Conservation (phyloP, 2,888 invertebrate genomes). For the Plebejus anna region DNA sequence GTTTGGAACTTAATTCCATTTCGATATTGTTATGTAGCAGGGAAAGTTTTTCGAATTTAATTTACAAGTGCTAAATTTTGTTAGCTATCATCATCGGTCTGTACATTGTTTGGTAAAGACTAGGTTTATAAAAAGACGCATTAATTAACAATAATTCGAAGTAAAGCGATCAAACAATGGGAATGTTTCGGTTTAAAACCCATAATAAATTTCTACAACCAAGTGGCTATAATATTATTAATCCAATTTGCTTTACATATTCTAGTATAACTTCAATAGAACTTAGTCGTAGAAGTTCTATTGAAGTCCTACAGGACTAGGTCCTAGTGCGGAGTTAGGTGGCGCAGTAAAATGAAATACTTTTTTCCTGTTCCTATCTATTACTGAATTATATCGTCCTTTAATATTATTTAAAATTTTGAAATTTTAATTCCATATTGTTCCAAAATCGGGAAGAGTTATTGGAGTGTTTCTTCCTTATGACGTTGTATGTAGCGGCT, state of each 20-base stretch:
- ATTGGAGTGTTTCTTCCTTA: not conserved
- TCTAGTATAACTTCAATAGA: conserved; percentile 20
- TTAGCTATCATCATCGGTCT: not conserved
- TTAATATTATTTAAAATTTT: not conserved
- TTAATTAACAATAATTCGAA: not conserved
- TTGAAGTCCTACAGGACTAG: conserved; percentile 6
- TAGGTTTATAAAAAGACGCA: not conserved
- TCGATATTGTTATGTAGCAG: conserved; percentile 13
- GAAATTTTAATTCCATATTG: not conserved
- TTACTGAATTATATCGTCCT: not conserved
- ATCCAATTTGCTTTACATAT: conserved; percentile 16
- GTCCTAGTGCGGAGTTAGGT: conserved; percentile 4
- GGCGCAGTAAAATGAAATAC: conserved; percentile 2
- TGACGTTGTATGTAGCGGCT: conserved; percentile 43
- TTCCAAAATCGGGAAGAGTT: not conserved
- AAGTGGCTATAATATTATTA: not conserved
- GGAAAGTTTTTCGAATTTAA: conserved; percentile 5
- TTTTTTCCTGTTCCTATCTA: not conserved
- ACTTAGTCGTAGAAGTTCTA: conserved; percentile 23
- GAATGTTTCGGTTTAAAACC: not conserved
- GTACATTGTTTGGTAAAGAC: not conserved
- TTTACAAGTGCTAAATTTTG: conserved; percentile 6
- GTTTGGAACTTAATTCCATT: conserved; percentile 21
- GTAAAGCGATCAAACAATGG: not conserved
- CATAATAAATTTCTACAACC: not conserved